Evolutionary conservation across 2,797 vertebrate genomes (phyloP), one percentile per base, ranked within the genome.

Genomic region (Alosa sapidissima): DNA sequence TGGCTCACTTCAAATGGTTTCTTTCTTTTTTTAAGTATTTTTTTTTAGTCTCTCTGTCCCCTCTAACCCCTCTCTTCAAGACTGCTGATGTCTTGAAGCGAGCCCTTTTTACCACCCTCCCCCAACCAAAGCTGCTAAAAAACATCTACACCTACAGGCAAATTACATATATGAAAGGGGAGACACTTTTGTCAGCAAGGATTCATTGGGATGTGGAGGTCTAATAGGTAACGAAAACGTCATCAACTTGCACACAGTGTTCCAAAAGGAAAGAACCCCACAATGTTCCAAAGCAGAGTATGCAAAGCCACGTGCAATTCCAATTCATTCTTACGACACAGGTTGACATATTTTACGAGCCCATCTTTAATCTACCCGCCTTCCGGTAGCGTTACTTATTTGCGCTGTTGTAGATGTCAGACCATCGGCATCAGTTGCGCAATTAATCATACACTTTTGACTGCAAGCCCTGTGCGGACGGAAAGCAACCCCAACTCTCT

Each of bases 1-100:
- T 45, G 0, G 81, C 51, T 51, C 72, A 68, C 72, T 87, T 84
- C 82, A 82, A 89, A 78, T 78, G 75, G 65, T 83, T 52, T 68
- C 65, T 36, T 41, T 72, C 41, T 13, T 24, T 65, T 52, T 11
- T 52, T 52, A 10, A 9, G 5, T 49, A 1, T 9, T 49, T 49
- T 49, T 49, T 9, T 9, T 41, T 75, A 28, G 33, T 75, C 13
- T 41, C 68, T 33, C 68, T 41, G 33, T 33, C 68, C 68, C 68
- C 14, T 14, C 33, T 41, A 75, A 75, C 33, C 68, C 16, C 68
- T 14, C 28, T 75, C 33, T 45, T 6, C 68, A 75, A 19, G 33
- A 75, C 33, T 41, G 33, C 68, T 41, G 33, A 75, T 75, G 68
- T 19, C 41, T 41, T 75, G 68, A 75, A 75, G 68, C 8, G 5